These are phyloP conservation scores for pig (Sus scrofa) DNA, from an alignment of 2,113 vertebrate genomes.

Conservation along the genomic window DNA sequence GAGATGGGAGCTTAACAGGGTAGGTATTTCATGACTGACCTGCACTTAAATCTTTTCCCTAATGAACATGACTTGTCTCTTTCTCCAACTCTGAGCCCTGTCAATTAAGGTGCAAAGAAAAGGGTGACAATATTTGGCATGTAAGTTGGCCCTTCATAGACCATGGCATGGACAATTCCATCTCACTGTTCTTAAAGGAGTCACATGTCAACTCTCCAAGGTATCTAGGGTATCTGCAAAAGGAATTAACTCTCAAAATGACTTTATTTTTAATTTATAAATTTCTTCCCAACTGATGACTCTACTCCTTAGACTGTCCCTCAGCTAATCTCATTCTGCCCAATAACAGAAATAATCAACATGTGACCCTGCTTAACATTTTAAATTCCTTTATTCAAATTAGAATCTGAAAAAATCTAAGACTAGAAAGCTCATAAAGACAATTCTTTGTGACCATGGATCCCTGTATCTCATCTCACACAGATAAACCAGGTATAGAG, in stretches of 20 bases:
- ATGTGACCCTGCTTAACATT: background rate
- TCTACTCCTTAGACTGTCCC: background rate
- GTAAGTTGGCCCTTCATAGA: background rate
- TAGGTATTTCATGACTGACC: background rate
- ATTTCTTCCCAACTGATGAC: background rate
- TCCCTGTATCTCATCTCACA: background rate
- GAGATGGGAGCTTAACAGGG: slow-evolving; percentile 35
- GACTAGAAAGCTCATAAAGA: background rate
- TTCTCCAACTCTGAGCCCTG: background rate
- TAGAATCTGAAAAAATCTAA: background rate
- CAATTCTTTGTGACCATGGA: background rate
- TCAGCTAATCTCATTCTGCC: background rate
- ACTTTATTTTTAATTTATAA: background rate
- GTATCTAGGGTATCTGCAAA: background rate
- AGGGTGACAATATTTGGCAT: background rate
- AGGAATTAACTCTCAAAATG: background rate
- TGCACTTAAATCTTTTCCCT: background rate
- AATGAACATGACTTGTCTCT: background rate
- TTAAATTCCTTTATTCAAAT: background rate
- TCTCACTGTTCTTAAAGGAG: background rate
- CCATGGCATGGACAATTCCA: background rate
- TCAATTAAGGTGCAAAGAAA: background rate
- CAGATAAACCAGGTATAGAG: background rate
- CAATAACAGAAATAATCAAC: background rate
- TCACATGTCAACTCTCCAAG: background rate